Evolutionary conservation across 2,888 invertebrate species (phyloP).

Genomic region (Calameuta filiformis): DNA sequence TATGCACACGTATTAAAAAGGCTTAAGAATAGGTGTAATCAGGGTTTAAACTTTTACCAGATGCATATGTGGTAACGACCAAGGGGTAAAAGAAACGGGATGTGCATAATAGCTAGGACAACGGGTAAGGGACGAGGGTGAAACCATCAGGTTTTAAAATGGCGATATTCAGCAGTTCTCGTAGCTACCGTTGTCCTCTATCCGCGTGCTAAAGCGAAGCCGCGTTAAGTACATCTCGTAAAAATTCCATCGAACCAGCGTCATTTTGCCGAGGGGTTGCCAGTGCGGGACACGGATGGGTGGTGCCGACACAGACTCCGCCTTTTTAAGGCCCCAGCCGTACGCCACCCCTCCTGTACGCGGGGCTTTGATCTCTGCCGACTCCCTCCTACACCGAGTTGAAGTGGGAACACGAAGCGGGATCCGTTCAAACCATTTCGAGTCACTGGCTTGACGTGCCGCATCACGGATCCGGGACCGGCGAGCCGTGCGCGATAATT

Average conservation of each 20-base stretch:
- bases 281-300: slow-evolving; percentile 23
- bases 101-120: background rate
- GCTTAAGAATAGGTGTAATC: background rate
- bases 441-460: slow-evolving; percentile 54
- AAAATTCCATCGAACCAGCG: slow-evolving; percentile 62
- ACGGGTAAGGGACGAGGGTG: background rate
- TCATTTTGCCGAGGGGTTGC: slow-evolving; percentile 57
- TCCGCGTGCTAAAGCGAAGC: background rate
- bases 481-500: background rate
- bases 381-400: slow-evolving; percentile 45
- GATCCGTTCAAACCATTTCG: slow-evolving; percentile 67
- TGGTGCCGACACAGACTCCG: slow-evolving; percentile 46
- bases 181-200: background rate
- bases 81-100: background rate
- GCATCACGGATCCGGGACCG: slow-evolving; percentile 5
- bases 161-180: background rate
- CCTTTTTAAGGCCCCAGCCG: slow-evolving; percentile 57
- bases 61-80: background rate
- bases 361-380: slow-evolving; percentile 44
- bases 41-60: background rate
- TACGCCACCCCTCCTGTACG: slow-evolving; percentile 20
- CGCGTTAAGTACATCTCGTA: slow-evolving; percentile 63
- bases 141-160: background rate
- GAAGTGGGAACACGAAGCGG: slow-evolving; percentile 58
- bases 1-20: background rate